Evolutionary conservation across 2,113 vertebrate species (phyloP).

Genomic region (Todiramphus saurophagus): DNA sequence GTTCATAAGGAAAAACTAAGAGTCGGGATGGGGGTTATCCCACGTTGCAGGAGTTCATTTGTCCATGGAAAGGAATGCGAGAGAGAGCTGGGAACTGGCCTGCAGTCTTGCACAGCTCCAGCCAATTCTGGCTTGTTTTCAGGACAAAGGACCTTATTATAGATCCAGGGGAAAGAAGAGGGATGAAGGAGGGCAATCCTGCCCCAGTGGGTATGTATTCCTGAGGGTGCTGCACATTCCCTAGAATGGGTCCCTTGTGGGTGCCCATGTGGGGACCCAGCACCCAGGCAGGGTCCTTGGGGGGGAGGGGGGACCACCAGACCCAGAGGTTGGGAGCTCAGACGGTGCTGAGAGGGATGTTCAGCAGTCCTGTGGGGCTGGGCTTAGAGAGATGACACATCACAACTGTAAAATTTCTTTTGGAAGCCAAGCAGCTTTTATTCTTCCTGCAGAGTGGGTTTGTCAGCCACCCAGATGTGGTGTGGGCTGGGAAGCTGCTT

Average conservation of each 20-base stretch:
- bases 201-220: fast-evolving
- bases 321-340: fast-evolving
- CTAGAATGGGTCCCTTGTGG: fast-evolving
- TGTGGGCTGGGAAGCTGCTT: neutral
- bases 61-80: neutral
- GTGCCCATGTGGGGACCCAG: fast-evolving
- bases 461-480: neutral
- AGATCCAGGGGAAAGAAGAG: neutral
- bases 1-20: fast-evolving
- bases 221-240: neutral
- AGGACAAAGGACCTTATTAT: neutral
- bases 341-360: neutral
- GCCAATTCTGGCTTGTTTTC: neutral
- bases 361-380: fast-evolving
- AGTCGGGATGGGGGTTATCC: neutral
- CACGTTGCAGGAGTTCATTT: neutral
- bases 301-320: neutral
- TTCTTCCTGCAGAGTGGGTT: neutral
- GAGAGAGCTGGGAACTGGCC: neutral
- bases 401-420: neutral
- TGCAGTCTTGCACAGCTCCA: neutral
- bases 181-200: neutral
- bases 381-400: neutral
- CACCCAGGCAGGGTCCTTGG: neutral
- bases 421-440: neutral